These are phyloP conservation scores for Delia radicum DNA, from an alignment of 1,140 invertebrate species.

Conservation along the genomic window DNA sequence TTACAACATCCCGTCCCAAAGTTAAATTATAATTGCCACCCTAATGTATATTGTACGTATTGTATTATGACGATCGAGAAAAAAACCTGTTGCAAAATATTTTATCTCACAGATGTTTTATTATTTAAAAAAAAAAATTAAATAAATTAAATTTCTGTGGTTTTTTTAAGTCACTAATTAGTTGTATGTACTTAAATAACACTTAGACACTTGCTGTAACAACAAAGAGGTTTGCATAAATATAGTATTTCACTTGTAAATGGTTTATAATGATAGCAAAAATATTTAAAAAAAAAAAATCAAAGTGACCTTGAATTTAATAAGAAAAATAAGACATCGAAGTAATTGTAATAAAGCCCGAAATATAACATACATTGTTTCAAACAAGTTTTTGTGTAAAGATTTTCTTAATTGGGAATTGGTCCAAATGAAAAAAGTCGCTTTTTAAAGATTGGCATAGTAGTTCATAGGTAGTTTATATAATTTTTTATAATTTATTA, in stretches of 20 bases:
- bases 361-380: no score
- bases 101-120: background rate
- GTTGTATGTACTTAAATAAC: background rate
- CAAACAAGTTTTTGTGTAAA: no score
- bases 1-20: no score
- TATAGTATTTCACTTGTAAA: background rate
- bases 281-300: background rate
- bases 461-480: no score
- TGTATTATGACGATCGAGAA: background rate
- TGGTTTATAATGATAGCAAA: background rate
- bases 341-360: no score
- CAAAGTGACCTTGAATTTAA: background rate
- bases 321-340: background rate
- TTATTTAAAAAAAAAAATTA: background rate
- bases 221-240: background rate
- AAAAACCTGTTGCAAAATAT: background rate
- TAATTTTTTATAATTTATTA: no score
- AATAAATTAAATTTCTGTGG: background rate
- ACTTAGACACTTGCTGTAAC: background rate
- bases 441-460: no score
- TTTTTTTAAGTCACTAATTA: background rate
- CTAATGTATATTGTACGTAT: no score
- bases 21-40: no score
- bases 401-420: no score
- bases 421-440: no score